Conservation (phyloP, 2,113 vertebrate genomes). For the Crotophaga sulcirostris region DNA sequence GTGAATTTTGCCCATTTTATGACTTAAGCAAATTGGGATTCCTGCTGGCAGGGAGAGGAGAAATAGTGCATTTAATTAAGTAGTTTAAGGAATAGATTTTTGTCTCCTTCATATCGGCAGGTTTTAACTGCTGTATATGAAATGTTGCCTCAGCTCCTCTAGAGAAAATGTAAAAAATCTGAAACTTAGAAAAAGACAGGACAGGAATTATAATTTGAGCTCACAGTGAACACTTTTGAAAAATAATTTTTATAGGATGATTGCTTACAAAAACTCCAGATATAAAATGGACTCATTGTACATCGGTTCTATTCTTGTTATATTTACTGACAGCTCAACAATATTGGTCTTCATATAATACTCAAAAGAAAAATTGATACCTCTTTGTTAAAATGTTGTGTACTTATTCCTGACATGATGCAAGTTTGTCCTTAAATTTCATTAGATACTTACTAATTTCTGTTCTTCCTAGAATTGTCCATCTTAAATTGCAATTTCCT, state of each 20-base stretch:
- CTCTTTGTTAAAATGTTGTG: neutral
- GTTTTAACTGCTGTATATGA: neutral
- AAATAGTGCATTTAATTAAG: slow-evolving; percentile 12
- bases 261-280: neutral
- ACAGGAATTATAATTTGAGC: neutral
- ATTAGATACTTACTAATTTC: neutral
- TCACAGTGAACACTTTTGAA: neutral
- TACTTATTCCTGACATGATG: neutral
- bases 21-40: slow-evolving; percentile 9
- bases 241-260: neutral
- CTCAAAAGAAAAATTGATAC: neutral
- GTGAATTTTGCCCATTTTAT: slow-evolving; percentile 3
- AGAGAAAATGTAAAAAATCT: neutral
- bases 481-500: neutral
- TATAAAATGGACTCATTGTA: neutral
- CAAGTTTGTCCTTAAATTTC: neutral
- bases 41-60: neutral
- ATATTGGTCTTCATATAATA: neutral
- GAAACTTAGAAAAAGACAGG: neutral
- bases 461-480: neutral
- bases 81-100: neutral
- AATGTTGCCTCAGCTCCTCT: neutral
- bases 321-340: neutral
- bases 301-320: neutral
- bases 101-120: neutral